These are phyloP conservation scores for Troides aeacus DNA, from an alignment of 2,888 invertebrate species.

Conservation along the genomic window DNA sequence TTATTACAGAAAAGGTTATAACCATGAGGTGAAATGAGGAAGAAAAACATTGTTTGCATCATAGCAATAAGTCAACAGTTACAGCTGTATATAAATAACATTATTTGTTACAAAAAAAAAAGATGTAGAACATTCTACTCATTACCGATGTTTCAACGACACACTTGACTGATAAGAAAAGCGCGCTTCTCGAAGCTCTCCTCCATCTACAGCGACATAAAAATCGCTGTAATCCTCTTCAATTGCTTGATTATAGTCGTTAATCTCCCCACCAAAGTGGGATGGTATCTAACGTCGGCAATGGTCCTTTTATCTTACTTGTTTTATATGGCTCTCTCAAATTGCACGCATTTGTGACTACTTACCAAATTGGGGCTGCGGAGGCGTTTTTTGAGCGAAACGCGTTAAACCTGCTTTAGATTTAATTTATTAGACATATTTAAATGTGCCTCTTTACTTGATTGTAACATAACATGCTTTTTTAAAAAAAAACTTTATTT, in stretches of 20 bases:
- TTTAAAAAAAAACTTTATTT: no score
- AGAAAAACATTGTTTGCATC: no score
- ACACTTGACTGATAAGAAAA: slow-evolving; percentile 55
- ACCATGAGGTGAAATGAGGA: no score
- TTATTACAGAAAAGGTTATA: no score
- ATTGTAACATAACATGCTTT: no score
- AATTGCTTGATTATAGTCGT: slow-evolving; percentile 76
- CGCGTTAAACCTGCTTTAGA: slow-evolving; percentile 11
- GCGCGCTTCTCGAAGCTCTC: slow-evolving; percentile 27
- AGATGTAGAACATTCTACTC: slow-evolving; percentile 43
- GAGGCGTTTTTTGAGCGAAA: slow-evolving; percentile 28
- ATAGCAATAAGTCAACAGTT: no score
- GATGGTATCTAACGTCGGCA: slow-evolving; percentile 42
- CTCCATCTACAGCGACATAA: slow-evolving; percentile 51
- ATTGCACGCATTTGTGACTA: slow-evolving; percentile 65
- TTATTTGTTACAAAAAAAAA: not conserved
- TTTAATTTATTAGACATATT: slow-evolving; percentile 14
- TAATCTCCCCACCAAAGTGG: slow-evolving; percentile 67
- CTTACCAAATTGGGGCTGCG: slow-evolving; percentile 68
- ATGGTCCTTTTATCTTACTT: slow-evolving; percentile 60
- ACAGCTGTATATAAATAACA: no score
- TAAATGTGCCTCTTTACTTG: not conserved
- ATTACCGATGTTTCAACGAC: slow-evolving; percentile 53
- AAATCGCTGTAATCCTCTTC: slow-evolving; percentile 72
- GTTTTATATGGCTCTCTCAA: slow-evolving; percentile 63